phyloP scores from a whole-genome alignment of 2,113 vertebrate species.

The Upupa epops region DNA sequence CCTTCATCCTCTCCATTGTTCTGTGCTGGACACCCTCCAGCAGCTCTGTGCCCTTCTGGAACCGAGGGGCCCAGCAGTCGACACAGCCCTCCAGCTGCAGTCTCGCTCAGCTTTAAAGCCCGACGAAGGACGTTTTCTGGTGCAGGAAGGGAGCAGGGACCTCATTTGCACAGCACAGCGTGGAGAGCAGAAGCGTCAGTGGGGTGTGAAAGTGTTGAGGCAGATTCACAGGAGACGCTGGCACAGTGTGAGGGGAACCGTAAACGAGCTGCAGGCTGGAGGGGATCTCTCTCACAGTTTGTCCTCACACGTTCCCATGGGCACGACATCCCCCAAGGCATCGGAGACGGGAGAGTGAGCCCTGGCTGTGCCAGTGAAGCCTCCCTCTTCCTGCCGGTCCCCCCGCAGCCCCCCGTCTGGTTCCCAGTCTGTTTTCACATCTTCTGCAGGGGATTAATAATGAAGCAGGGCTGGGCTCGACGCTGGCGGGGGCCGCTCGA shows the following conservation, averaged over 20 bases:
- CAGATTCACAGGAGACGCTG: background rate
- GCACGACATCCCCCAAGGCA: background rate
- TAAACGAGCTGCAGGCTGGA: background rate
- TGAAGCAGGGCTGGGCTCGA: background rate
- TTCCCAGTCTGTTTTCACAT: background rate
- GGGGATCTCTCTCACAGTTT: background rate
- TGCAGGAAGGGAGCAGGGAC: accelerated
- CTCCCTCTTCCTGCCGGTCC: background rate
- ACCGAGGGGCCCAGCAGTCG: too few relatives aligned
- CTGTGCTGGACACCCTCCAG: too few relatives aligned
- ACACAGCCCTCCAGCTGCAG: too few relatives aligned
- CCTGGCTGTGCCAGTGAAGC: background rate
- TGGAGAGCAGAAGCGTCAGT: background rate
- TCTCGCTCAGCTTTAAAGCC: background rate
- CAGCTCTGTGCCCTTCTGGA: too few relatives aligned
- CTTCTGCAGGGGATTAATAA: background rate
- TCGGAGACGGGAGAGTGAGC: background rate
- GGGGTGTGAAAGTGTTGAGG: background rate
- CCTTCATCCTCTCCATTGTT: too few relatives aligned
- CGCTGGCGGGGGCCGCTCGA: background rate
- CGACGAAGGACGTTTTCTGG: background rate
- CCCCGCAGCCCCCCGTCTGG: background rate
- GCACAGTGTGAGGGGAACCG: background rate
- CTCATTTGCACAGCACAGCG: background rate
- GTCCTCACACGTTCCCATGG: accelerated